phyloP scores from a whole-genome alignment of 2,888 invertebrate species.

The Bembecia ichneumoniformis region DNA sequence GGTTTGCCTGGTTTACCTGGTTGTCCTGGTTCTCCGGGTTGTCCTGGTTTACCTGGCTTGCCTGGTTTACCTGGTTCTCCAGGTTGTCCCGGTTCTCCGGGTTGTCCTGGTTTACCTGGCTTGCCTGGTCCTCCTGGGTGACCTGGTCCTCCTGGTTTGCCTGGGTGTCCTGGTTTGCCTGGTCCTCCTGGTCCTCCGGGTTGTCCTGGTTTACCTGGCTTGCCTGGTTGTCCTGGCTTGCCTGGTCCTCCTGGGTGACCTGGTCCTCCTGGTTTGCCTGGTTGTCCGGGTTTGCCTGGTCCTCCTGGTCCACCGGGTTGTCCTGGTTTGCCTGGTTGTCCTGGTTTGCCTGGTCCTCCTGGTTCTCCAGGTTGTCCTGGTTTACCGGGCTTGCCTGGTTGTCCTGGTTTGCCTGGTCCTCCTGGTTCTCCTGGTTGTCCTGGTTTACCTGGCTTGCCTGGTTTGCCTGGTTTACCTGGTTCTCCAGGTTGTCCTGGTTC shows the following conservation, averaged over 20 bases:
- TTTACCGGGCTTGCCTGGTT: neutral
- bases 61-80: neutral
- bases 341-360: neutral
- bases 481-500: neutral
- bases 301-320: neutral
- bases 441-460: neutral
- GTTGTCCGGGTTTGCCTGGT: neutral
- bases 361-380: neutral
- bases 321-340: neutral
- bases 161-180: neutral
- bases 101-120: neutral
- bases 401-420: neutral
- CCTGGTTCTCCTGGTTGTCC: neutral
- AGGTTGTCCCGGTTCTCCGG: neutral
- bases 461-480: neutral
- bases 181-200: neutral
- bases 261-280: neutral
- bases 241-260: neutral
- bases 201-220: neutral
- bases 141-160: neutral
- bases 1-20: neutral
- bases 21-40: neutral
- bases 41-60: neutral
- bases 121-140: neutral
- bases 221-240: neutral